Conservation (phyloP, 2,888 invertebrate species). For the Ferdinandea cuprea region DNA sequence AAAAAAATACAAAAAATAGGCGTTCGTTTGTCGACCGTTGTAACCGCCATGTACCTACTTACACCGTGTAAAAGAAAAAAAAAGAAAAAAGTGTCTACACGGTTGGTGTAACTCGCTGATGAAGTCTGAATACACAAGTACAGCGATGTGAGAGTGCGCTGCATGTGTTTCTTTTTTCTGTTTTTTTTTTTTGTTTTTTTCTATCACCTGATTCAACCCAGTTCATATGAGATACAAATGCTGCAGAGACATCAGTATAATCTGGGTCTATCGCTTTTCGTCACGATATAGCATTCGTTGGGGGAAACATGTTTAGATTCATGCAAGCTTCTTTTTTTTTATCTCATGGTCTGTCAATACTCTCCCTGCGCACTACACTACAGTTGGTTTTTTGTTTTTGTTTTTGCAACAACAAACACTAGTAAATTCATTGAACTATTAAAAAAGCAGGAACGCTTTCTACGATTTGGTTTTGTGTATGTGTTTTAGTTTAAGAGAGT, state of each 20-base stretch:
- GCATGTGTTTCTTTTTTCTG: too few relatives aligned
- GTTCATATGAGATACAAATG: conserved; percentile 30
- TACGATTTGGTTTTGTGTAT: too few relatives aligned
- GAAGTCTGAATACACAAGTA: conserved; percentile 43
- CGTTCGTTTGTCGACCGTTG: conserved; percentile 26
- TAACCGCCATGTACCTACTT: conserved; percentile 32
- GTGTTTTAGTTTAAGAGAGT: too few relatives aligned
- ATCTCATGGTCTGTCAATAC: not conserved
- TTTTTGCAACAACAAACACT: too few relatives aligned
- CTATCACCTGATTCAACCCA: conserved; percentile 58
- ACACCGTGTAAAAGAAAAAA: too few relatives aligned
- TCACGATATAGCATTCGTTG: not conserved
- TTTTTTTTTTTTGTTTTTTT: conserved; percentile 10
- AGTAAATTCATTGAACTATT: too few relatives aligned
- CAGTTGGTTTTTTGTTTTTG: too few relatives aligned
- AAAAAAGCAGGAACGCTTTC: too few relatives aligned
- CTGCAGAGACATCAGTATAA: conserved; percentile 25
- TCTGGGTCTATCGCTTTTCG: conserved; percentile 2
- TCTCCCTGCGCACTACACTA: too few relatives aligned
- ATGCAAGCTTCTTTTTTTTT: conserved; percentile 14
- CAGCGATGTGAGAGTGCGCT: conserved; percentile 36
- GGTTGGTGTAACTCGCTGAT: conserved; percentile 53
- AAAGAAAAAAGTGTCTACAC: conserved; percentile 45
- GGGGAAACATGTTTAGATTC: conserved; percentile 48
- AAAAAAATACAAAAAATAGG: too few relatives aligned